Evolutionary conservation across 2,888 invertebrate species (phyloP).

Genomic region (Agonopterix alstromeriana): DNA sequence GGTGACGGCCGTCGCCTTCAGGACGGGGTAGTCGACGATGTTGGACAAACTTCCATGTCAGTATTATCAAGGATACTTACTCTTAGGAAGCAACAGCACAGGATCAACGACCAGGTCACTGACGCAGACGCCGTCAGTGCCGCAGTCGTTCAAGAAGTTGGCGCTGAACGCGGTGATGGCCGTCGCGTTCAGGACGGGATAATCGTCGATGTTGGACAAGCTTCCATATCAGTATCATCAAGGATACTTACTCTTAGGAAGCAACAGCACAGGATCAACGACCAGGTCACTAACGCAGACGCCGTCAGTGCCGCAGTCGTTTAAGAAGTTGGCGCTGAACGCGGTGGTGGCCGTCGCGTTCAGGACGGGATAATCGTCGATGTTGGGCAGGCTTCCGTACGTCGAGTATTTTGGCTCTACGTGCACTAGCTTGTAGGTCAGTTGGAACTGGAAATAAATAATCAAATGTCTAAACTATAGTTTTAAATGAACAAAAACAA

Average conservation of each 20-base stretch:
- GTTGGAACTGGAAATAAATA: slow-evolving; percentile 77
- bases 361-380: slow-evolving; percentile 89
- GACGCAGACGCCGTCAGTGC: slow-evolving; percentile 89
- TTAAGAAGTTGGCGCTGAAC: slow-evolving; percentile 91
- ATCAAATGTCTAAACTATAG: not conserved
- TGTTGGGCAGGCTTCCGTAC: slow-evolving; percentile 78
- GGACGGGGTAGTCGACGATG: slow-evolving; percentile 88
- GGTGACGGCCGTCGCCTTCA: slow-evolving; percentile 87
- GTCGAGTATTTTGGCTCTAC: slow-evolving; percentile 75
- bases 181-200: slow-evolving; percentile 90
- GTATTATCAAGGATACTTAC: slow-evolving; percentile 35
- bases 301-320: slow-evolving; percentile 93
- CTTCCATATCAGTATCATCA: slow-evolving; percentile 34
- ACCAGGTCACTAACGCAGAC: slow-evolving; percentile 89
- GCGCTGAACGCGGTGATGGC: slow-evolving; percentile 89
- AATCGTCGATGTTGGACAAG: slow-evolving; percentile 84
- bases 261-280: slow-evolving; percentile 78
- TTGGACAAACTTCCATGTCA: slow-evolving; percentile 76
- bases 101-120: slow-evolving; percentile 85
- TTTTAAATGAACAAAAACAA: no score
- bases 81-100: slow-evolving; percentile 73
- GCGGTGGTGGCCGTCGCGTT: slow-evolving; percentile 86
- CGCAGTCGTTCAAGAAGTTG: slow-evolving; percentile 94
- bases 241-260: slow-evolving; percentile 68
- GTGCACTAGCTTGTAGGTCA: slow-evolving; percentile 89